phyloP scores from a whole-genome alignment of 2,888 invertebrate genomes.

The Euspilapteryx auroguttella region DNA sequence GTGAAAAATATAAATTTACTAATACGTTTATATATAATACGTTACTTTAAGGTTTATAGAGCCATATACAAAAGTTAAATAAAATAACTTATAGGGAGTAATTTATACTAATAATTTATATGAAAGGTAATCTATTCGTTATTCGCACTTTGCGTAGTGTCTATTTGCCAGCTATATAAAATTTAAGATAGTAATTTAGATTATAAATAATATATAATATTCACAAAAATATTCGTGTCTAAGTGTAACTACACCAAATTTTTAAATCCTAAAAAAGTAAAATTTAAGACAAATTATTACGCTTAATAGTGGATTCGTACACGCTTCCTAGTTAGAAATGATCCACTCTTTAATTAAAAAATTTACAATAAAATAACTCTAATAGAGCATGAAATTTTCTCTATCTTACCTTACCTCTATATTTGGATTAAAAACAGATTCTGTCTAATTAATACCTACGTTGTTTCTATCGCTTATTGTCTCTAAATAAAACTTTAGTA shows the following conservation, averaged over 20 bases:
- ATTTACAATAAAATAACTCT: background rate
- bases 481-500: slow-evolving; percentile 43
- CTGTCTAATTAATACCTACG: slow-evolving; percentile 20
- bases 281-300: slow-evolving; percentile 16
- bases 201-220: slow-evolving; percentile 4
- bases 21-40: no score
- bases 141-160: slow-evolving; percentile 10
- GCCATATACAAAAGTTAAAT: no score
- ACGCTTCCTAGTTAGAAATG: slow-evolving; percentile 27
- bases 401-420: slow-evolving; percentile 8
- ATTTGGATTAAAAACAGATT: slow-evolving; percentile 5
- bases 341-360: slow-evolving; percentile 13
- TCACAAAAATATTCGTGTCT: slow-evolving; percentile 24
- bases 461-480: slow-evolving; percentile 24
- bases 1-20: no score
- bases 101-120: no score
- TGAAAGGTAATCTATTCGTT: no score
- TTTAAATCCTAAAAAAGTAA: no score
- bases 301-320: slow-evolving; percentile 37
- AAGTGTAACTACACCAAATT: slow-evolving; percentile 37
- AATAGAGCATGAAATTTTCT: slow-evolving; percentile 25
- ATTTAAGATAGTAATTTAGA: no score
- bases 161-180: no score
- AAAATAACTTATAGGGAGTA: no score
- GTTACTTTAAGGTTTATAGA: no score